phyloP scores from a whole-genome alignment of 2,113 vertebrate species.

The Heteronetta atricapilla region DNA sequence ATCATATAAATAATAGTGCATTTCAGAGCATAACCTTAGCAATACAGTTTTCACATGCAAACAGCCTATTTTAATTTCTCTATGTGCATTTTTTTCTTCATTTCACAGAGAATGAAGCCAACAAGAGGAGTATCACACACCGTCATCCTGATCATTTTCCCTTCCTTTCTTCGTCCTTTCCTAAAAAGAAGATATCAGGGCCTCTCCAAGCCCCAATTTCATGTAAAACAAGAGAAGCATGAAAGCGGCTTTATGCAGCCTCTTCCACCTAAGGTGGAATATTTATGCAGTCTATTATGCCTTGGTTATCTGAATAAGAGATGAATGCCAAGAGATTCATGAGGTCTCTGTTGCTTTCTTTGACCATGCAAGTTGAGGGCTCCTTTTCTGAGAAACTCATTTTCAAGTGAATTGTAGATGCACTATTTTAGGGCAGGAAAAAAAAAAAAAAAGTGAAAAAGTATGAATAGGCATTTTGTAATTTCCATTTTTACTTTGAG shows the following conservation, averaged over 20 bases:
- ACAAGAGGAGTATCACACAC: not conserved
- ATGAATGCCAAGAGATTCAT: not conserved
- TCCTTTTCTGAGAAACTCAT: conserved; percentile 2
- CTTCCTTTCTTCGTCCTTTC: not conserved
- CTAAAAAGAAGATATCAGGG: not conserved
- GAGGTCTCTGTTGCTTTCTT: not conserved
- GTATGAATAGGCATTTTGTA: not conserved
- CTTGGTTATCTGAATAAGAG: not conserved
- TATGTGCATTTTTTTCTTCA: not conserved
- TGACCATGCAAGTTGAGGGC: not conserved
- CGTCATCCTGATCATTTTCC: not conserved
- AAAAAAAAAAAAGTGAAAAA: accelerated
- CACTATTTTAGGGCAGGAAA: not conserved
- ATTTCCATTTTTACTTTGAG: conserved; percentile 3
- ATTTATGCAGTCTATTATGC: not conserved
- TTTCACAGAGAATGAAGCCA: not conserved
- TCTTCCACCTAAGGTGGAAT: not conserved
- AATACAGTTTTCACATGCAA: not conserved
- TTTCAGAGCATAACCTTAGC: not conserved
- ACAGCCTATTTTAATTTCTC: not conserved
- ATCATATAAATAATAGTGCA: not conserved
- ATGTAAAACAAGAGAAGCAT: not conserved
- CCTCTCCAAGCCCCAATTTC: not conserved
- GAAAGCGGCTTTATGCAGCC: not conserved
- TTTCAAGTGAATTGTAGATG: not conserved